These are phyloP conservation scores for Oryctes rhinoceros DNA, from an alignment of 1,140 invertebrate species.

Conservation along the genomic window DNA sequence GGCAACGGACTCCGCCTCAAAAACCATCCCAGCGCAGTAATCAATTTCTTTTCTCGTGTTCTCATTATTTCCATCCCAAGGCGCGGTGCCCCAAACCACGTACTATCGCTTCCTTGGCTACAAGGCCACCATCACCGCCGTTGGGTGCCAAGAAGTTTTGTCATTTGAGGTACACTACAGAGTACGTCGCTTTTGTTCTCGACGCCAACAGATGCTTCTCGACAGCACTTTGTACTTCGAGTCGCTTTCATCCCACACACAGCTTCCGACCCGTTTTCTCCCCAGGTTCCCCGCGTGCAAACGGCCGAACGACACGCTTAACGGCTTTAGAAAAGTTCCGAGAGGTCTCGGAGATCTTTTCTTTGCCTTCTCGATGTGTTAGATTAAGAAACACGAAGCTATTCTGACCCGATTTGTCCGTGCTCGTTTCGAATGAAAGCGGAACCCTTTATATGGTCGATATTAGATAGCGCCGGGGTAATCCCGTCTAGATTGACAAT, in stretches of 20 bases:
- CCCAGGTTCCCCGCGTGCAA: neutral
- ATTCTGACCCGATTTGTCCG: conserved; percentile 24
- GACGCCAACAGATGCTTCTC: conserved; percentile 7
- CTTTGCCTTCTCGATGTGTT: conserved; percentile 9
- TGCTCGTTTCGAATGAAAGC: neutral
- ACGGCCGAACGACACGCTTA: conserved; percentile 10
- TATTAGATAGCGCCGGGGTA: conserved; percentile 5
- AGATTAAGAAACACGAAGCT: conserved; percentile 24
- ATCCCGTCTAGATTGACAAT: conserved; percentile 7
- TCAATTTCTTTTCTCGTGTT: conserved; percentile 30
- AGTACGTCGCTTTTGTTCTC: conserved; percentile 31
- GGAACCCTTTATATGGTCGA: neutral
- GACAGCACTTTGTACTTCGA: conserved; percentile 29
- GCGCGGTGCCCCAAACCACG: neutral
- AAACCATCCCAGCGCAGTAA: conserved; percentile 8
- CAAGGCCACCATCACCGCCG: neutral
- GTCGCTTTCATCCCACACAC: conserved; percentile 7
- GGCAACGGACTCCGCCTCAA: conserved; percentile 17
- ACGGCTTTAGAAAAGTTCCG: conserved; percentile 27
- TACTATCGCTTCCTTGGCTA: neutral
- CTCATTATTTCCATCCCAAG: conserved; percentile 11
- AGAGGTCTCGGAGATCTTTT: neutral
- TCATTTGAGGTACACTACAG: conserved; percentile 10
- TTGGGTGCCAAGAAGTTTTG: conserved; percentile 23
- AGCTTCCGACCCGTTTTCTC: neutral